A percentile compares a stretch with the other conserved stretches of the same genome.
Evolutionary conservation across 2,888 invertebrate species (phyloP).

Genomic region (Priocnemis perturbator): DNA sequence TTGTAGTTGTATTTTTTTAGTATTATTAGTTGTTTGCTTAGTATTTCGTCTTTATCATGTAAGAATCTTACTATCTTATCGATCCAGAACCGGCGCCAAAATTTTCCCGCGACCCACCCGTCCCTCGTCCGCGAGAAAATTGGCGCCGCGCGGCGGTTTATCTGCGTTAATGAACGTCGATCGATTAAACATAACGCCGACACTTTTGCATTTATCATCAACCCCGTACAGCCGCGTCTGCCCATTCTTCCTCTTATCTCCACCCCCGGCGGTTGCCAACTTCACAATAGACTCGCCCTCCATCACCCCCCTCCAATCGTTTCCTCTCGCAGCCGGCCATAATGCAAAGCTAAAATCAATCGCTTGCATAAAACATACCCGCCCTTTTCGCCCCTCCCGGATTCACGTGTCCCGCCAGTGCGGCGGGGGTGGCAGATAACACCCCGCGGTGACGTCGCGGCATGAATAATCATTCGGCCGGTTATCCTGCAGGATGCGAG

Average conservation of each 20-base stretch:
- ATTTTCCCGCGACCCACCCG: too few relatives aligned
- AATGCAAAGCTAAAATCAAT: slow-evolving; percentile 55
- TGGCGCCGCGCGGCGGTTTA: too few relatives aligned
- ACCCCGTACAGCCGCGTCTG: neutral
- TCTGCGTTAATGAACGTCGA: too few relatives aligned
- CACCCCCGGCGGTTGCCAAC: slow-evolving; percentile 12
- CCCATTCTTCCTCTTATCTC: slow-evolving; percentile 29
- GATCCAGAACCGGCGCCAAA: too few relatives aligned
- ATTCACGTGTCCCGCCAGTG: slow-evolving; percentile 1
- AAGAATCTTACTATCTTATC: too few relatives aligned
- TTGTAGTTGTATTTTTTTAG: too few relatives aligned
- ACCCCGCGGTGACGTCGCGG: slow-evolving; percentile 44
- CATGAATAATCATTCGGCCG: slow-evolving; percentile 56
- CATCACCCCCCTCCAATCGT: neutral
- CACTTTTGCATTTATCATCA: too few relatives aligned
- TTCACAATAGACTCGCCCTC: slow-evolving; percentile 32
- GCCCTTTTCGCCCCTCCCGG: slow-evolving; percentile 11
- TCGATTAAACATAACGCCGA: too few relatives aligned
- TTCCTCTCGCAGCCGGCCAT: slow-evolving; percentile 2
- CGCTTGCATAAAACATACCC: slow-evolving; percentile 53
- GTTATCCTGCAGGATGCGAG: slow-evolving; percentile 31
- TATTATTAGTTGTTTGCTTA: too few relatives aligned
- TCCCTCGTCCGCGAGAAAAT: too few relatives aligned
- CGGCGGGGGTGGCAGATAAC: slow-evolving; percentile 34
- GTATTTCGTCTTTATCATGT: too few relatives aligned